Evolutionary conservation across 2,888 invertebrate genomes (phyloP), one percentile per base, ranked within the genome.

Genomic region (Saturnia pavonia): DNA sequence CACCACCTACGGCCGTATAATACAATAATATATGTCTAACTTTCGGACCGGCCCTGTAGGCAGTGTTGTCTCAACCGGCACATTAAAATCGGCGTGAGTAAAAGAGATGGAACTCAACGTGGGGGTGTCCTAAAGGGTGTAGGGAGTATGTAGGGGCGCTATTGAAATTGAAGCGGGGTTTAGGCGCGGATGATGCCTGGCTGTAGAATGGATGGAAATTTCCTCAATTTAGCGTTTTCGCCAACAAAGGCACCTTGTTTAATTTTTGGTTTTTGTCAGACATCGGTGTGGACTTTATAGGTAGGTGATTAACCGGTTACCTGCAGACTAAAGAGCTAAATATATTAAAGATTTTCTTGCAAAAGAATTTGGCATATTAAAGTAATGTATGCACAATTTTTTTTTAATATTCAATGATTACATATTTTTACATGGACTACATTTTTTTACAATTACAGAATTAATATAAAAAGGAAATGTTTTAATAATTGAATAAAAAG

Each of bases 151-250:
- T 91, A 82, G 90, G 92, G 91, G 91, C 85, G 89, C 92, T 93
- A 94, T 94, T 94, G 93, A 94, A 94, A 94, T 93, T 94, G 94
- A 94, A 93, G 93, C 93, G 90, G 91, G 92, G 91, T 89, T 93
- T 92, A 93, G 93, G 92, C 93, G 91, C 91, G 93, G 93, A 93
- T 94, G 94, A 93, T 92, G 94, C 92, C 90, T 89, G 92, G 90
- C 88, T 91, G 89, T 92, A 93, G 94, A 94, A 94, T 92, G 92
- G 93, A 94, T 94, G 94, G 92, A 93, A 93, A 93, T 93, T 94
- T 94, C 92, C 94, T 92, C 92, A 94, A 94, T 94, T 94, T 93
- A 92, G 90, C 92, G 91, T 92, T 93, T 92, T 92, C 92, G 87
- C 90, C 91, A 91, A 94, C 94, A 94, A 94, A 92, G 91, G 57